Evolutionary conservation across 2,797 vertebrate genomes (phyloP), one percentile per base, ranked within the genome.

Genomic region (Pampus argenteus): DNA sequence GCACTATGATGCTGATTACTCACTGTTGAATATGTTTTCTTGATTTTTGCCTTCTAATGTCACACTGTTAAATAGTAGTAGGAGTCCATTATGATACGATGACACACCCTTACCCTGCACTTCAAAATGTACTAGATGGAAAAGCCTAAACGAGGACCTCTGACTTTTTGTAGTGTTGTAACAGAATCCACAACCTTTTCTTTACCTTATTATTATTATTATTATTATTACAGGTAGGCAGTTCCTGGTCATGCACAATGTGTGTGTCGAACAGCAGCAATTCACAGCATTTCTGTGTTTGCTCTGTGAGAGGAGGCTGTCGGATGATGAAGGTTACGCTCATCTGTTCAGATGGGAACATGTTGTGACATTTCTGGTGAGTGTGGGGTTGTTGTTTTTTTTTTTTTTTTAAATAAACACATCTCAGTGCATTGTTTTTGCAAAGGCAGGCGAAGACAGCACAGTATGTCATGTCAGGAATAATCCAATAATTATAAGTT

Each of bases 321-420:
- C 7, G 0, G 0, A 48, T 0, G 0, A 18, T 0, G 85, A 91
- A n/a, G 44, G 4, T 15, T 3, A 48, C 0, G 66, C 72, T 17
- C 90, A 93, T 1, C 29, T 80, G 0, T 81, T 92, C 78, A 90
- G 90, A 28, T 29, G 47, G 48, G 64, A 87, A 42, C 92, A 93
- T 2, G 84, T 90, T 1, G 1, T 4, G 2, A 14, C 0, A 1
- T 93, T 90, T 79, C 66, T 93, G 28, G 92, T 92, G 28, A 89
- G 89, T 85, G 38, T 25, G n/a, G n/a, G n/a, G n/a, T 45, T 29
- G 22, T 11, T 18, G 7, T 6, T 9, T 3, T 26, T 26, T 26
- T 26, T 26, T 26, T 26, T 26, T 26, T 26, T 26, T 26, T 26
- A 5, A n/a, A n/a, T n/a, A n/a, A n/a, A n/a, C n/a, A n/a, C n/a